Base-by-base conservation (phyloP, 2,888 invertebrate genomes). In the Scaptomyza reducta region DNA sequence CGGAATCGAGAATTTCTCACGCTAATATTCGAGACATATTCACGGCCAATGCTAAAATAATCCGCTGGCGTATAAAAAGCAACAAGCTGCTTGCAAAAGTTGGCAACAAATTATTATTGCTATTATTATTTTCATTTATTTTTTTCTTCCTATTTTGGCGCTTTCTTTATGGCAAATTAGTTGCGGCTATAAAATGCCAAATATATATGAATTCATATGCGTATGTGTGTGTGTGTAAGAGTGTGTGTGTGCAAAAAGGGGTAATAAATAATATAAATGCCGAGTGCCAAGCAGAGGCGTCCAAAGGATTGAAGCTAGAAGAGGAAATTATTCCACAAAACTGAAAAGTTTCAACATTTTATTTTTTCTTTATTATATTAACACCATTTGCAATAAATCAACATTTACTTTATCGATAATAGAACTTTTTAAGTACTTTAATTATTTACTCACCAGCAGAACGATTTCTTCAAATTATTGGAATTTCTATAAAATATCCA, bases 101-200 rank as follows among this genome's bases (percentile, higher is more conserved):
- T 74, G 71, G 50, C 61, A 71, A 76, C 82, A 82, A 82, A 82
- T 82, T 79, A 82, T 87, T 57, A 61, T 25, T 51, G 59, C 44
- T 33, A 55, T 46, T 45, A 54, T 22, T 22, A 1, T 22, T 4
- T 22, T 2, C 31, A 18, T 29, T 4, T 7, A 1, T 27, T 7
- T 27, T 27, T 35, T 44, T 55, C 55, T 56, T 22, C 9, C 4
- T 16, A 31, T 75, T 82, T 68, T 70, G 45, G 41, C 49, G 79
- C 80, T 88, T 88, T 88, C 73, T 76, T 71, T 76, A 66, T 82
- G 86, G 86, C 83, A 82, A 83, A 83, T 83, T 83, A 82, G 82
- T 76, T 54, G 80, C 69, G 65, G 76, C 87, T 77, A 87, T 81
- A 81, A 84, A 87, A 81, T 70, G 63, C 58, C 74, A 74, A 68